Conservation (phyloP, 2,888 invertebrate genomes). For the Frankliniella intonsa region DNA sequence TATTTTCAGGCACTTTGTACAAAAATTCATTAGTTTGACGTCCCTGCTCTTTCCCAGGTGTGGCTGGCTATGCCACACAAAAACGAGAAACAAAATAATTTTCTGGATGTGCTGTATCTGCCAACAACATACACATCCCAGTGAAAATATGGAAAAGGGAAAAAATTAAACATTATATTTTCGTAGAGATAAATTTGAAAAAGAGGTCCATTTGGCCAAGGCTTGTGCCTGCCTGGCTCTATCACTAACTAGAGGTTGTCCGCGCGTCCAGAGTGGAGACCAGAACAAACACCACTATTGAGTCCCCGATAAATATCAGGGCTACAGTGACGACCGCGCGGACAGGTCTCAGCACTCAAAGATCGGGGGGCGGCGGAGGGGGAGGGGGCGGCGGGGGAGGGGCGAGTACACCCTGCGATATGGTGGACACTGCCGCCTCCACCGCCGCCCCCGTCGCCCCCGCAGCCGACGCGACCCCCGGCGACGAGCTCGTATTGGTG, state of each 20-base stretch:
- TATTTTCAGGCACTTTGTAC: background rate
- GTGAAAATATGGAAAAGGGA: background rate
- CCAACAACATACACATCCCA: background rate
- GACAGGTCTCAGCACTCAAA: constrained; percentile 20
- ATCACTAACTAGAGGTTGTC: constrained; percentile 1
- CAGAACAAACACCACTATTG: constrained; percentile 12
- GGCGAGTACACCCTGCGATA: background rate
- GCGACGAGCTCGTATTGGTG: too few species aligned
- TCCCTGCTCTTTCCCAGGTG: constrained; percentile 25
- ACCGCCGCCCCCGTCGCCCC: background rate
- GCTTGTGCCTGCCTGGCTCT: background rate
- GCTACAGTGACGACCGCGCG: constrained; percentile 14
- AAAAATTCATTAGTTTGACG: constrained; percentile 21
- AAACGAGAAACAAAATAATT: background rate
- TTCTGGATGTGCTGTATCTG: background rate
- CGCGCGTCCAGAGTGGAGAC: constrained; percentile 3
- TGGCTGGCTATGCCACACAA: background rate
- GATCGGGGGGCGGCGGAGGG: background rate
- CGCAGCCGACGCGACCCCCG: background rate
- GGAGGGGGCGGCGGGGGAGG: constrained; percentile 4
- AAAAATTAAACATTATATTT: background rate
- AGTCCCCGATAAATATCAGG: background rate
- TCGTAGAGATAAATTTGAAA: background rate
- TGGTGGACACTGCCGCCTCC: constrained; percentile 6
- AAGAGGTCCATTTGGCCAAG: background rate